Evolutionary conservation across 2,797 vertebrate species (phyloP), one percentile per base, ranked within the genome.

Genomic region (Bovichtus variegatus): DNA sequence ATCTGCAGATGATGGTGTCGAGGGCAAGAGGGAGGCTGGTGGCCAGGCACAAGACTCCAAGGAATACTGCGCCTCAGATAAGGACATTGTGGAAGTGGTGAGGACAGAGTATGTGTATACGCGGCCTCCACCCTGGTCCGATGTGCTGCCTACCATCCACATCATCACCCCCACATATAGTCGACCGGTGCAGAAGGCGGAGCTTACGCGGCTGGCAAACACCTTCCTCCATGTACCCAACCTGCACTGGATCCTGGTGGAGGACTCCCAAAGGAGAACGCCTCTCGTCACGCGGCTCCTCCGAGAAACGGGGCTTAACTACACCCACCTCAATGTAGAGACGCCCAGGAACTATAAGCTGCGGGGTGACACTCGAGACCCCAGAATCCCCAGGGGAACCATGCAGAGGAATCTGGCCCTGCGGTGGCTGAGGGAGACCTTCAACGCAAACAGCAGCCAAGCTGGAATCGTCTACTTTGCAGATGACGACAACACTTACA

Each of bases 81-180:
- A 97, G 78, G 97, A 98, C 94, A 99, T 99, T 53, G 97, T 99
- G 93, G 98, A 99, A 93, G 98, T 99, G 93, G 97, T 99, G 91
- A 97, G 98, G 94, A 99, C 98, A 34, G 98, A 99, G 86, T 99
- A 99, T 0, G 98, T 99, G 81, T 99, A 99, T 83, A 99, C 97
- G 0, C 94, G 97, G 80, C 97, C 98, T 0, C 98, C 98, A 0
- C 98, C 97, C 0, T 99, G 98, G 98, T 98, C 97, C 0, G 97
- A 99, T 47, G 97, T 97, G 49, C 95, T 99, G 78, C 97, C 98
- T 70, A 98, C 97, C 84, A 99, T 99, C 93, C 98, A 99, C 47
- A 94, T 98, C 86, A 95, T 99, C 90, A 99, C 98, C 0, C 98
- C 98, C 41, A 99, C 97, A n/a, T 99, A 99, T 85, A 99, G 97